Conservation (phyloP, 2,888 invertebrate genomes). For the Phyto melanocephala region DNA sequence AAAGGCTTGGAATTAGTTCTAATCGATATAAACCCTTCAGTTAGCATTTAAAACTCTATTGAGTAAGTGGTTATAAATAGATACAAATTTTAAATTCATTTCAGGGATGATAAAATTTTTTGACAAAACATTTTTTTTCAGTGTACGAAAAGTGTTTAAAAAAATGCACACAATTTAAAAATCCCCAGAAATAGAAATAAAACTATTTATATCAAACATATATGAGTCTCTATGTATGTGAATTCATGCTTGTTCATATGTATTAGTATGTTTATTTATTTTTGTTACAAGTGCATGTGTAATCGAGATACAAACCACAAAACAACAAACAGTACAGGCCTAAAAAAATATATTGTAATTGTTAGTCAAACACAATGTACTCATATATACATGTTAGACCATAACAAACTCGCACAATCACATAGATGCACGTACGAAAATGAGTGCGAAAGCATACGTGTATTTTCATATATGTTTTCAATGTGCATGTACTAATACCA, state of each 20-base stretch:
- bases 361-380: slow-evolving; percentile 47
- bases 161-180: background rate
- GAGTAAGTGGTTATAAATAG: too few species aligned
- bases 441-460: background rate
- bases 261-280: background rate
- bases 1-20: too few species aligned
- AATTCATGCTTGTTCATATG: background rate
- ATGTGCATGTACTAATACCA: slow-evolving; percentile 4
- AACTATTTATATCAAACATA: background rate
- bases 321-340: slow-evolving; percentile 38
- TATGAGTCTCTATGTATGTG: background rate
- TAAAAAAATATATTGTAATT: slow-evolving; percentile 48
- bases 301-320: slow-evolving; percentile 18
- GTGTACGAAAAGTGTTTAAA: background rate
- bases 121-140: background rate
- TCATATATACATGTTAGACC: too few species aligned
- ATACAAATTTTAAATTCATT: too few species aligned
- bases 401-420: too few species aligned
- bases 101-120: too few species aligned
- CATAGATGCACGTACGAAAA: too few species aligned
- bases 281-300: slow-evolving; percentile 12
- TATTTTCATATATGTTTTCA: background rate
- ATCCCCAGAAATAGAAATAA: background rate
- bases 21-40: too few species aligned
- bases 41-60: too few species aligned